phyloP scores from a whole-genome alignment of 2,113 vertebrate species.

The Cinclus mexicanus region DNA sequence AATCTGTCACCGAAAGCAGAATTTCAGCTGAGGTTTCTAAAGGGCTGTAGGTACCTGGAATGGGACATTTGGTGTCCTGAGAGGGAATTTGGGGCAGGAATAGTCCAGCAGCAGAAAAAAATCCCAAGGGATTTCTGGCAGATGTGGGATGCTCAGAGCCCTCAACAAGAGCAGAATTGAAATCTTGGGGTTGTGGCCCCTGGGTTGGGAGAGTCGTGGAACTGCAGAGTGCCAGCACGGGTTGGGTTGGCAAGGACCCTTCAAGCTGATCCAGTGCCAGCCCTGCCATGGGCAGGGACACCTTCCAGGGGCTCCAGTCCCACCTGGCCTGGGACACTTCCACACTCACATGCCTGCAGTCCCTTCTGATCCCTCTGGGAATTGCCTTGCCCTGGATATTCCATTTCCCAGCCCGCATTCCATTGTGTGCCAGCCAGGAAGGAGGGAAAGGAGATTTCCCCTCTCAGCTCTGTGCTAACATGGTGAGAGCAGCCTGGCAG shows the following conservation, averaged over 20 bases:
- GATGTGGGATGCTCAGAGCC: background rate
- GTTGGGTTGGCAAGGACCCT: background rate
- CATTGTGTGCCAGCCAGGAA: background rate
- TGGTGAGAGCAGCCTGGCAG: background rate
- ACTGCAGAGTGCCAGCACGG: background rate
- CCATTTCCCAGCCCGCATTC: fast-evolving
- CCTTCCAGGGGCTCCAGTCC: background rate
- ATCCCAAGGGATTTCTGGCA: background rate
- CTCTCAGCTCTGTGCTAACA: background rate
- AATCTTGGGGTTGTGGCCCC: background rate
- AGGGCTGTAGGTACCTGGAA: background rate
- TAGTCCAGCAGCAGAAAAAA: fast-evolving
- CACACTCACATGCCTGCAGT: background rate
- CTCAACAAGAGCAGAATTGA: background rate
- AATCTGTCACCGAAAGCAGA: background rate
- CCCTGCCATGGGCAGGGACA: background rate
- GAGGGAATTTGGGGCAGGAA: background rate
- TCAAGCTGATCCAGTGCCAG: background rate
- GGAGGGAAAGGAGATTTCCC: background rate
- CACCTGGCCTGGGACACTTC: background rate
- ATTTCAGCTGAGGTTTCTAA: background rate
- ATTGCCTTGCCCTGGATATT: background rate
- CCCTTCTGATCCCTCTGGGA: background rate
- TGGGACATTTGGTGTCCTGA: background rate
- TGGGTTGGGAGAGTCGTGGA: fast-evolving